These are phyloP conservation scores for Sylvicapra grimmia DNA, from an alignment of 2,113 vertebrate genomes.

Conservation along the genomic window DNA sequence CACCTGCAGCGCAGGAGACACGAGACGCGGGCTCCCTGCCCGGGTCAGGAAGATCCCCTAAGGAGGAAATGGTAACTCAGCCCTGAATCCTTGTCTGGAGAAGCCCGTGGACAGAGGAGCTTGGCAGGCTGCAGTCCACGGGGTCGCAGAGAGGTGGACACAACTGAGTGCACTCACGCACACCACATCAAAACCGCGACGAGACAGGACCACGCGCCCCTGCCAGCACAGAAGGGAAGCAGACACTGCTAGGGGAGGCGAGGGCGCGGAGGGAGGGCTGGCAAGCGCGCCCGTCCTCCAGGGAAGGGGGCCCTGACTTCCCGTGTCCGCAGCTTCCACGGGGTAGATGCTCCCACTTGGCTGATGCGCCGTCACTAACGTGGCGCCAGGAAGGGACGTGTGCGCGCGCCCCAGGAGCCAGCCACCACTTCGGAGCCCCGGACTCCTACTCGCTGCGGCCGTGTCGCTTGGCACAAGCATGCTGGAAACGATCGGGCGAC, in stretches of 20 bases:
- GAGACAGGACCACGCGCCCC: neutral
- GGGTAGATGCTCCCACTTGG: neutral
- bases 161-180: neutral
- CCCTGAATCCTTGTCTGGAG: neutral
- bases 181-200: neutral
- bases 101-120: neutral
- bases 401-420: neutral
- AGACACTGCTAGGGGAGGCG: neutral
- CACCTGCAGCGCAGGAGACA: accelerated
- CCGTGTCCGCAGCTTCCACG: accelerated
- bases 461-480: neutral
- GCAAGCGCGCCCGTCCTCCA: accelerated
- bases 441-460: neutral
- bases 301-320: neutral
- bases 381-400: neutral
- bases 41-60: neutral
- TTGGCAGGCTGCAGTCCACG: accelerated
- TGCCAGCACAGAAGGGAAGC: neutral
- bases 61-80: neutral
- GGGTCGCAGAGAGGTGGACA: neutral
- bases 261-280: neutral
- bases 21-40: neutral
- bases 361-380: neutral
- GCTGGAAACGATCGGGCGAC: accelerated
- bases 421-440: accelerated